Conservation (phyloP, 2,888 invertebrate species). For the Osedax frankpressi region DNA sequence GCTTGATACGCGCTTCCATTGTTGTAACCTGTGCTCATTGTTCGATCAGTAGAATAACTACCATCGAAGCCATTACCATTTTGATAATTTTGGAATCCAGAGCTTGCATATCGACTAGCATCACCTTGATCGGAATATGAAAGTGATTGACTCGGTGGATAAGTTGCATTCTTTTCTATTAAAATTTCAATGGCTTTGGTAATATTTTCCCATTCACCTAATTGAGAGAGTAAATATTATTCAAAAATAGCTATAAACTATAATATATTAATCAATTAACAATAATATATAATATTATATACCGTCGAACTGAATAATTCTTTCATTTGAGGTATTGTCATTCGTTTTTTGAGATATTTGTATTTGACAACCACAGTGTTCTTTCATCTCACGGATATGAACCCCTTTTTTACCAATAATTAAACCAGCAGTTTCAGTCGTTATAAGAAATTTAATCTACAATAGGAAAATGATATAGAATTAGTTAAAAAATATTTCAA, state of each 20-base stretch:
- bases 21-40: neutral
- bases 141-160: neutral
- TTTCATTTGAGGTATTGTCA: neutral
- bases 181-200: neutral
- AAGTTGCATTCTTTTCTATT: neutral
- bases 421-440: neutral
- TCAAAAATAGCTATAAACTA: too few species aligned
- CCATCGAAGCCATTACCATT: too few species aligned
- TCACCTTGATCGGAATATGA: neutral
- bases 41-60: too few species aligned
- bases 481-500: too few species aligned
- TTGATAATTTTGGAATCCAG: too few species aligned
- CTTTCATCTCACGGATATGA: neutral
- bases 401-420: neutral
- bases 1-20: neutral
- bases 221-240: too few species aligned
- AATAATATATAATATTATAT: neutral
- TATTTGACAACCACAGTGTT: neutral
- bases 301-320: neutral
- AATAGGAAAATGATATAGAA: neutral
- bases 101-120: neutral
- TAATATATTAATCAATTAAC: neutral
- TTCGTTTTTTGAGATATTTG: neutral
- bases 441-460: neutral
- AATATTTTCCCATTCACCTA: neutral